Evolutionary conservation across 1,140 invertebrate genomes (phyloP), one percentile per base, ranked within the genome.

Genomic region (Paralvinella palmiformis): DNA sequence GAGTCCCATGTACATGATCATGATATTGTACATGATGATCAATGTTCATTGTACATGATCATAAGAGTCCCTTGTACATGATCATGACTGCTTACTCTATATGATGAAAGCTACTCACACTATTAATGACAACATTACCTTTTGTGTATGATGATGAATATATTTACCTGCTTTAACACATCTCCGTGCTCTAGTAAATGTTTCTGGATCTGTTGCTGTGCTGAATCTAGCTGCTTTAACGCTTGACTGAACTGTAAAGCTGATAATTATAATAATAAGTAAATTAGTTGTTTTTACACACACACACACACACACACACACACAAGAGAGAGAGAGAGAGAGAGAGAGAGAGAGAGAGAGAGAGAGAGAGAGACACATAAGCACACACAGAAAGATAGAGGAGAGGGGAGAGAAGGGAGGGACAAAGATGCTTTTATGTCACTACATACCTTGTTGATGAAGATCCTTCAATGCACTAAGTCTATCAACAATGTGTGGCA

Each of bases 181-280:
- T 87, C 85, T 71, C 89, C 88, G 75, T 91, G 92, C 67, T 87
- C 86, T 44, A 89, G 85, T 7, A 92, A 83, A 44, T 85, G 86
- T 20, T 83, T 81, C 0, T 84, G 82, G 45, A 93, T 88, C 67
- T 90, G 88, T 29, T 85, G 85, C 75, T 94, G 91, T 45, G 90
- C 82, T 20, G 88, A 86, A 81, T 93, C 91, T 37, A 94, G 81
- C 74, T 92, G 89, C 1, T 86, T 86, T 56, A 94, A 78, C 10
- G 91, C 89, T 79, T 91, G 91, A 35, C 87, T 87, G 73, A 94
- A 94, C 75, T 91, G 89, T 59, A 88, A 86, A 67, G 91, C 91
- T 94, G 78, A 48, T 85, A 85, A 70, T n/a, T n/a, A n/a, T n/a
- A n/a, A n/a, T n/a, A n/a, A n/a, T n/a, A n/a, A n/a, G n/a, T n/a